phyloP scores from a whole-genome alignment of 1,140 invertebrate species.

The Brachionus sp. region DNA sequence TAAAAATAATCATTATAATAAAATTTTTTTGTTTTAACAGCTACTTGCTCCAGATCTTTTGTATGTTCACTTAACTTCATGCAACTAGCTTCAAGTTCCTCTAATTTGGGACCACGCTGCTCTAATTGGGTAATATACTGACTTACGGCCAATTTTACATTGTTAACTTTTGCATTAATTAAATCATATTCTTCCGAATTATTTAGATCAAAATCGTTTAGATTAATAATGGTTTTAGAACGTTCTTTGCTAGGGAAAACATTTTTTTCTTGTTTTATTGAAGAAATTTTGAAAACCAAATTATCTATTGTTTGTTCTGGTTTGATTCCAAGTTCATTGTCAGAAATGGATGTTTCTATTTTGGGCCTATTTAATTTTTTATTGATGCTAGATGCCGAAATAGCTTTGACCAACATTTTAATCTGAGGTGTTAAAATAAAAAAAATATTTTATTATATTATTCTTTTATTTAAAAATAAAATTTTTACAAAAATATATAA shows the following conservation, averaged over 20 bases:
- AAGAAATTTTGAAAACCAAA: not conserved
- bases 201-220: not conserved
- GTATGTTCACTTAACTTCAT: slow-evolving; percentile 10
- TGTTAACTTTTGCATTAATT: not conserved
- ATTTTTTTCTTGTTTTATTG: not conserved
- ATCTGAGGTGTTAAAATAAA: not conserved
- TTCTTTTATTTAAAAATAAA: not conserved
- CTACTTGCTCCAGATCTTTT: not conserved
- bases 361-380: not conserved
- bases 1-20: not conserved
- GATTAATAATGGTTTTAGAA: not conserved
- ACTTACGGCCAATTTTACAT: not conserved
- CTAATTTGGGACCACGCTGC: slow-evolving; percentile 5
- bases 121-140: not conserved
- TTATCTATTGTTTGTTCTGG: not conserved
- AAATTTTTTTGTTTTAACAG: not conserved
- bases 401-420: slow-evolving; percentile 1
- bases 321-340: not conserved
- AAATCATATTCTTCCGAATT: not conserved
- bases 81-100: slow-evolving; percentile 1
- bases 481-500: not conserved
- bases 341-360: not conserved
- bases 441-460: not conserved
- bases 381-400: not conserved
- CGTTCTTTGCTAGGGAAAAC: not conserved